Base-by-base conservation (phyloP, 2,113 vertebrate genomes). In the Ciconia boyciana region DNA sequence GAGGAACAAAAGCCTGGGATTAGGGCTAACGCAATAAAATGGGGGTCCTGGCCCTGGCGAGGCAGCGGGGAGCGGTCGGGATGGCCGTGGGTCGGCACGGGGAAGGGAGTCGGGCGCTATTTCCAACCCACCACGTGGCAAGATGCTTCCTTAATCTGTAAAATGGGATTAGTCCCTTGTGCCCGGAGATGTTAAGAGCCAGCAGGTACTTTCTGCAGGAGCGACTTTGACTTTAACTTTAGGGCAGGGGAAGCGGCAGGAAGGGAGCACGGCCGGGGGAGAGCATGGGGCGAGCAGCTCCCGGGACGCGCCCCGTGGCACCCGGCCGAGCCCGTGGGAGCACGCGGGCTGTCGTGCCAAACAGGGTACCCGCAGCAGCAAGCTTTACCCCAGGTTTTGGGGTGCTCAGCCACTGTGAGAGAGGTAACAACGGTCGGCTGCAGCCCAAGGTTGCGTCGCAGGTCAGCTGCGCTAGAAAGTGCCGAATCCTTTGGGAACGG, bases 51-150 rank as follows among this genome's bases (percentile, higher is more conserved):
- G 39, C 8, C 44, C 51, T 0, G 3, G 76, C 2, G 4, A 20
- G 34, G 61, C 25, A 34, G 51, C 8, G 6, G 34, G 36, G 31
- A 48, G 41, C 4, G 0, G 36, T 2, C 2, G 19, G 76, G 14
- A 4, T 2, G 31, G 52, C 49, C 0, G 0, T 12, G 70, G 44
- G 36, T 28, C 0, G 3, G 65, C 15, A 61, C 3, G 6, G 39
- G 48, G 79, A 64, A 72, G 65, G 61, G 44, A 64, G 15, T 1
- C 7, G 46, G 46, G 28, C 0, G 8, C 57, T 46, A 18, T 48
- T 94, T 68, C 91, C 83, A 54, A 7, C 12, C 8, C 7, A 0
- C 76, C 89, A 79, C 51, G 19, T 58, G 82, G 70, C 65, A 29
- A 66, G 19, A 66, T 16, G 46, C 55, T 58, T 6, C 84, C 43